Evolutionary conservation across 2,797 vertebrate species (phyloP).

Genomic region (Lithobates sylvaticus): DNA sequence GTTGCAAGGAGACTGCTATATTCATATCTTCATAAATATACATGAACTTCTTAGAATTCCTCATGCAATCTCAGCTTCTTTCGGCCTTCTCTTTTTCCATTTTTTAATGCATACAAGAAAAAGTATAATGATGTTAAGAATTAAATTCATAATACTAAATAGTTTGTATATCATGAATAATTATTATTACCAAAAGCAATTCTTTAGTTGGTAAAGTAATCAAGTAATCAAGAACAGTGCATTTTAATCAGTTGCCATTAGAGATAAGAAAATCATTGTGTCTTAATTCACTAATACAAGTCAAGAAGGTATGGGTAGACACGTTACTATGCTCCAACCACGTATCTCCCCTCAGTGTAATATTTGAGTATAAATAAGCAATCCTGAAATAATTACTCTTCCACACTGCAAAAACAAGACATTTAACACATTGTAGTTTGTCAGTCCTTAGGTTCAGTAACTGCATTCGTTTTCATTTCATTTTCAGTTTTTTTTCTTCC

Average conservation of each 20-base stretch:
- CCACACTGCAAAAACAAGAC: too few relatives aligned
- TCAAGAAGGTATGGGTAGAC: too few relatives aligned
- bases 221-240: background rate
- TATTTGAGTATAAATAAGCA: too few relatives aligned
- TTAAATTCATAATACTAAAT: background rate
- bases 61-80: background rate
- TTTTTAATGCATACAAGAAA: background rate
- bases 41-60: conserved; percentile 10
- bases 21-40: conserved; percentile 33
- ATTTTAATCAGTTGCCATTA: background rate
- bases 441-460: too few relatives aligned
- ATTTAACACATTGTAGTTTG: too few relatives aligned
- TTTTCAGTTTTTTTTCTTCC: too few relatives aligned
- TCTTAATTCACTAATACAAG: too few relatives aligned
- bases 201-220: background rate
- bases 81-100: background rate
- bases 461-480: too few relatives aligned
- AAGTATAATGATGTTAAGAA: background rate
- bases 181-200: background rate
- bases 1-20: background rate
- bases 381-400: too few relatives aligned
- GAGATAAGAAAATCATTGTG: background rate
- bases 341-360: too few relatives aligned
- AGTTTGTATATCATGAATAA: background rate
- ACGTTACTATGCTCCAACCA: too few relatives aligned